These are phyloP conservation scores for Cephus pulcher DNA, from an alignment of 2,888 invertebrate species.

Conservation along the genomic window DNA sequence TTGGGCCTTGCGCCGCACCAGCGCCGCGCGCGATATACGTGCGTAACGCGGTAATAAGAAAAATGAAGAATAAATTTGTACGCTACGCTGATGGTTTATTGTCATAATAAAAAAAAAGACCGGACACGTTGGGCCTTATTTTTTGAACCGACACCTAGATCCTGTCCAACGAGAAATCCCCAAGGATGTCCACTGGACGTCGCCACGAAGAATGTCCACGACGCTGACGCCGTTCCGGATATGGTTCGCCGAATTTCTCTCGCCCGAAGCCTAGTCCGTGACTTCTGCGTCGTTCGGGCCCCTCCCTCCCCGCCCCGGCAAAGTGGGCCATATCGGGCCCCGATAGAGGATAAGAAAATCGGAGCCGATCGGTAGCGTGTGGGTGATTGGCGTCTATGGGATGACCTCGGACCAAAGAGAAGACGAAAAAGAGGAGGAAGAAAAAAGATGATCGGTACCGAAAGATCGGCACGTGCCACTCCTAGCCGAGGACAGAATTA, in stretches of 20 bases:
- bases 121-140: neutral
- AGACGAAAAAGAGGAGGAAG: neutral
- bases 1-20: neutral
- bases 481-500: neutral
- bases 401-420: neutral
- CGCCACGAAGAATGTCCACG: constrained; percentile 10
- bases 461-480: neutral
- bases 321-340: neutral
- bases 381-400: neutral
- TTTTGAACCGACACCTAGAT: neutral
- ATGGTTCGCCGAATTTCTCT: constrained; percentile 47
- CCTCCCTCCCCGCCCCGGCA: neutral
- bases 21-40: neutral
- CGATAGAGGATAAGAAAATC: neutral
- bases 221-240: constrained; percentile 37
- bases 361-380: neutral
- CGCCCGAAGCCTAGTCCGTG: constrained; percentile 3
- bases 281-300: neutral
- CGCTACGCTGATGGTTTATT: neutral
- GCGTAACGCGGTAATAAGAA: neutral
- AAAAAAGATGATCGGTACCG: neutral
- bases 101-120: neutral
- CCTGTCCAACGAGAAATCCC: constrained; percentile 1
- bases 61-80: neutral
- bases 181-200: constrained; percentile 12